phyloP scores from a whole-genome alignment of 2,888 invertebrate genomes.

The Marasmarcha lunaedactyla region DNA sequence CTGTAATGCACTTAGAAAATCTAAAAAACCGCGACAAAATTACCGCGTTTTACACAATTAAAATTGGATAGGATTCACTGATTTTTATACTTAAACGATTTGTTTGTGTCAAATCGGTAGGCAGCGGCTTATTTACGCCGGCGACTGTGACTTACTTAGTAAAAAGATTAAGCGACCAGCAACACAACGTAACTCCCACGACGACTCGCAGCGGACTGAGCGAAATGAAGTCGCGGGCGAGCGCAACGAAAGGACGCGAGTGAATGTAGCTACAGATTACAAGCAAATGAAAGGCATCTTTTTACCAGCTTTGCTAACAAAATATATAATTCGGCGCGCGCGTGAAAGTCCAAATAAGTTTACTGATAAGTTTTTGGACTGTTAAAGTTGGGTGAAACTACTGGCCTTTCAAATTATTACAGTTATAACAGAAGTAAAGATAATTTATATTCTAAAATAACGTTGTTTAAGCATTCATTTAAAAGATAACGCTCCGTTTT shows the following conservation, averaged over 20 bases:
- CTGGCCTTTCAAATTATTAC: too few relatives aligned
- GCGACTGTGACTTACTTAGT: slow-evolving; percentile 16
- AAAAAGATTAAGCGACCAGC: slow-evolving; percentile 8
- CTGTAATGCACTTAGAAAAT: slow-evolving; percentile 49
- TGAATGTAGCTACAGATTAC: slow-evolving; percentile 39
- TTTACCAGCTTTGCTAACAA: too few relatives aligned
- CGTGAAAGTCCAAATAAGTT: too few relatives aligned
- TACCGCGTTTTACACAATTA: slow-evolving; percentile 28
- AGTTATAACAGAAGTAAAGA: too few relatives aligned
- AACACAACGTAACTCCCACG: slow-evolving; percentile 40
- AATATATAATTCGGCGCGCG: too few relatives aligned
- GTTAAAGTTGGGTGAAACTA: too few relatives aligned
- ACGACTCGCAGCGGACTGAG: slow-evolving; percentile 59
- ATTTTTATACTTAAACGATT: slow-evolving; percentile 23
- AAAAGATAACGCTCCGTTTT: too few relatives aligned
- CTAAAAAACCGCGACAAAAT: slow-evolving; percentile 21
- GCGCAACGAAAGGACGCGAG: slow-evolving; percentile 35
- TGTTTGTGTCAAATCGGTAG: slow-evolving; percentile 22
- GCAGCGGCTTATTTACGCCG: slow-evolving; percentile 35
- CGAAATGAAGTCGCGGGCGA: slow-evolving; percentile 46
- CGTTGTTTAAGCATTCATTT: too few relatives aligned
- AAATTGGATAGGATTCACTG: slow-evolving; percentile 48
- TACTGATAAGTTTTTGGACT: too few relatives aligned
- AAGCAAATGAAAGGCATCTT: slow-evolving; percentile 23
- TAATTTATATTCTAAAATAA: too few relatives aligned